Evolutionary conservation across 1,140 invertebrate genomes (phyloP).

Genomic region (Chlorops oryzae): DNA sequence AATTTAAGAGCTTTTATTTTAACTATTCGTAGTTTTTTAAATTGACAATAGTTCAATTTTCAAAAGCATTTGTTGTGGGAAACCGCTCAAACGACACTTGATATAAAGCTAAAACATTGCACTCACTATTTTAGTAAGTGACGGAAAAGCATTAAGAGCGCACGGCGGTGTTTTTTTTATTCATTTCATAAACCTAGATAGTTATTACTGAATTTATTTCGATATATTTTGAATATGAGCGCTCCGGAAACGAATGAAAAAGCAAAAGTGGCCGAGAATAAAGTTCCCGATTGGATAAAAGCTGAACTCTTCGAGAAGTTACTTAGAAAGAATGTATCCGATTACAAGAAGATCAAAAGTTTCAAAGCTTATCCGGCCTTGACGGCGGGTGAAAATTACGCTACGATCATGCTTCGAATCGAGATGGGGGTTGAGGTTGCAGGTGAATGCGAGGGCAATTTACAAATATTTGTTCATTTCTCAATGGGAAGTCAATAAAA

Average conservation of each 20-base stretch:
- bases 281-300: constrained; percentile 27
- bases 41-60: too few species aligned
- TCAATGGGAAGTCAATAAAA: neutral
- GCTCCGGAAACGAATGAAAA: constrained; percentile 8
- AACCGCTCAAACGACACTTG: neutral
- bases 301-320: constrained; percentile 24
- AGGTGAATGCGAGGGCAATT: constrained; percentile 17
- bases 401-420: constrained; percentile 29
- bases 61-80: neutral
- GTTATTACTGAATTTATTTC: neutral
- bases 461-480: neutral
- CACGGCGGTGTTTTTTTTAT: too few species aligned
- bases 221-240: constrained; percentile 10
- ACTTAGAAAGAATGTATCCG: constrained; percentile 23
- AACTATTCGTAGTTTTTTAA: too few species aligned
- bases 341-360: constrained; percentile 31
- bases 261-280: neutral
- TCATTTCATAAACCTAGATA: too few species aligned
- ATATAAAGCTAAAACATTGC: neutral
- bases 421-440: constrained; percentile 21
- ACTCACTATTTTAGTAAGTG: too few species aligned
- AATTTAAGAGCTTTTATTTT: too few species aligned
- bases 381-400: constrained; percentile 30
- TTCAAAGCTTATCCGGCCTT: constrained; percentile 23
- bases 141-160: neutral